Conservation (phyloP, 2,888 invertebrate species). For the Lepidochrysops patricia region DNA sequence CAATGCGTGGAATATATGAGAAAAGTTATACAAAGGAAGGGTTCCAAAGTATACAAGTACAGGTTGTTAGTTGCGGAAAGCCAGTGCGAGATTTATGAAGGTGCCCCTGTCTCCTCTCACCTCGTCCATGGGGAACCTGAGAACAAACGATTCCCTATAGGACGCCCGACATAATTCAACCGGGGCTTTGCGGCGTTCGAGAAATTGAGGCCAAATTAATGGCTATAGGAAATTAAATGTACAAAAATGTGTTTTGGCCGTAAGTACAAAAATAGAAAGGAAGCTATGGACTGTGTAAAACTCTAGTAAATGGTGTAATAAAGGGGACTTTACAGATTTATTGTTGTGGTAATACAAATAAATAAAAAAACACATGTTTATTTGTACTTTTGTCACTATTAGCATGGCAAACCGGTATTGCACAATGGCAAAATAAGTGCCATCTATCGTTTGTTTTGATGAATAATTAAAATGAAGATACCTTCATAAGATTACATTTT, state of each 20-base stretch:
- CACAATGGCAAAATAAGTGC: no score
- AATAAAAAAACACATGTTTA: no score
- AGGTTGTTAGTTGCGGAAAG: conserved; percentile 66
- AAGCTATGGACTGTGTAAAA: not conserved
- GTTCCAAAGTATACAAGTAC: conserved; percentile 32
- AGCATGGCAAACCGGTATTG: no score
- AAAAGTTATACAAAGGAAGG: conserved; percentile 46
- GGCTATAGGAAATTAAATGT: conserved; percentile 21
- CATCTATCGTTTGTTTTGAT: no score
- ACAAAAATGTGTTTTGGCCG: no score
- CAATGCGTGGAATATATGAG: conserved; percentile 33
- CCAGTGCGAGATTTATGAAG: conserved; percentile 69
- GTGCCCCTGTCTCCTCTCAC: conserved; percentile 54
- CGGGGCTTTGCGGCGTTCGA: conserved; percentile 39
- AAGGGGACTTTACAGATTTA: not conserved
- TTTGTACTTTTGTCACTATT: no score
- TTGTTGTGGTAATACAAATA: no score
- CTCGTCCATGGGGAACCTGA: conserved; percentile 59
- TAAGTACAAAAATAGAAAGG: not conserved
- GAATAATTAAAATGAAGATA: no score
- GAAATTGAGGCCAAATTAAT: conserved; percentile 28
- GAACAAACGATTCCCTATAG: conserved; percentile 68
- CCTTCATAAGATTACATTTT: no score
- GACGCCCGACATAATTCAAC: conserved; percentile 69
- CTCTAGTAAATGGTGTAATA: not conserved